Evolutionary conservation across 2,888 invertebrate species (phyloP).

Genomic region (Dinocampus coccinellae): DNA sequence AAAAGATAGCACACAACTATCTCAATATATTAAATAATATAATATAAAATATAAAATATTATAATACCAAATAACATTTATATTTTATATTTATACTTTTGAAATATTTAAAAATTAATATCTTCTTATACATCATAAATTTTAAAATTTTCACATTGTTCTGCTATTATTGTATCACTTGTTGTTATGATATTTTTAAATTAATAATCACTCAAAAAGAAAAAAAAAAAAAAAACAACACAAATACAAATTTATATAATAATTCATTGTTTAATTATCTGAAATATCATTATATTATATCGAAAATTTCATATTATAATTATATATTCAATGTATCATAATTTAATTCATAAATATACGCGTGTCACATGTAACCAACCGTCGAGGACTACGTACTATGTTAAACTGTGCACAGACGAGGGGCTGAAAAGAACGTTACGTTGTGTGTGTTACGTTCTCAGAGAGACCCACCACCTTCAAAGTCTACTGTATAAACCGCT

Average conservation of each 20-base stretch:
- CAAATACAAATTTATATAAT: neutral
- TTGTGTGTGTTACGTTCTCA: neutral
- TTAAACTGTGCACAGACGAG: conserved; percentile 55
- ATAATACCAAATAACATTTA: too few relatives aligned
- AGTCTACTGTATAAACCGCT: neutral
- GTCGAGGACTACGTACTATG: conserved; percentile 59
- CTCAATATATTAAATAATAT: neutral
- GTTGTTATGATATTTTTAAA: too few relatives aligned
- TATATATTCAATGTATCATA: neutral
- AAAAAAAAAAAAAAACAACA: too few relatives aligned
- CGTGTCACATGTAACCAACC: conserved; percentile 43
- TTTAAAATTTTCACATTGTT: neutral
- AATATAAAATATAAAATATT: too few relatives aligned
- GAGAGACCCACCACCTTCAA: conserved; percentile 18
- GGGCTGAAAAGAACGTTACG: conserved; percentile 47
- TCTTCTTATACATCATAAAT: neutral
- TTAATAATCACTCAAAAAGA: neutral
- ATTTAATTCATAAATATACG: neutral
- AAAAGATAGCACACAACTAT: neutral
- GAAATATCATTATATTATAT: too few relatives aligned
- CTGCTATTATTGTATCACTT: too few relatives aligned
- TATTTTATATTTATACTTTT: neutral
- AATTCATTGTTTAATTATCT: neutral
- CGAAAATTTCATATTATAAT: neutral
- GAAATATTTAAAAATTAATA: neutral